Percentiles rank a stretch among this genome's conserved stretches.
Evolutionary conservation across 1,140 invertebrate genomes (phyloP).

Genomic region (silkworm (Bombyx mori)): ASM3026992v2 NC_085119.1:8801501-8802000

Average conservation of each 20-base stretch:
- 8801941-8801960: constrained; percentile 72
- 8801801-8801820: constrained; percentile 70
- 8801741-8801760: constrained; percentile 61
- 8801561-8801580: too few relatives aligned
- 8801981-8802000: constrained; percentile 70
- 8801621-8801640: too few relatives aligned
- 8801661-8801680: too few relatives aligned
- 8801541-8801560: too few relatives aligned
- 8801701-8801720: constrained; percentile 1
- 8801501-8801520: too few relatives aligned
- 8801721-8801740: constrained; percentile 32
- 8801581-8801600: too few relatives aligned
- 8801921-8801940: constrained; percentile 69
- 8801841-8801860: constrained; percentile 69
- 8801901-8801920: constrained; percentile 69
- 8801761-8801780: constrained; percentile 68
- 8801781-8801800: constrained; percentile 68
- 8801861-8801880: constrained; percentile 72
- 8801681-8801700: too few relatives aligned
- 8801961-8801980: constrained; percentile 62
- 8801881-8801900: constrained; percentile 69
- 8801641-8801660: too few relatives aligned
- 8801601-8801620: too few relatives aligned
- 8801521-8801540: too few relatives aligned
- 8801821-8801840: constrained; percentile 72